A percentile compares a stretch with the other conserved stretches of the same genome.
Conservation (phyloP, 2,888 invertebrate genomes). For the Dinocampus coccinellae region DNA sequence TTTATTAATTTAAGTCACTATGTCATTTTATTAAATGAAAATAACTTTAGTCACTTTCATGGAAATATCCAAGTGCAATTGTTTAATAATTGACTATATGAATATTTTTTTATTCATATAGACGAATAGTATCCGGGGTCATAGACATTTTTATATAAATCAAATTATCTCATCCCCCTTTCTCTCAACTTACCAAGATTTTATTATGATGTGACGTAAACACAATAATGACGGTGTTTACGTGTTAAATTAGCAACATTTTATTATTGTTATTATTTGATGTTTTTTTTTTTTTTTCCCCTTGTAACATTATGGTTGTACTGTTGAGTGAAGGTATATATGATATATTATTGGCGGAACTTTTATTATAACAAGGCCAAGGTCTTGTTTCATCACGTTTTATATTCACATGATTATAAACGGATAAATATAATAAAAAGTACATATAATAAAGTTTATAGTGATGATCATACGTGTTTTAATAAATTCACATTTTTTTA, state of each 20-base stretch:
- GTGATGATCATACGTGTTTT: background rate
- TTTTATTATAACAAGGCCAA: slow-evolving; percentile 64
- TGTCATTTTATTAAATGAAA: no score
- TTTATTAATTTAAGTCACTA: no score
- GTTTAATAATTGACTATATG: no score
- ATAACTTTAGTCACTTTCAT: no score
- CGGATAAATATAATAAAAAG: no score
- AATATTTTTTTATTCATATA: no score
- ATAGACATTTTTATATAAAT: slow-evolving; percentile 40
- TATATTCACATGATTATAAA: slow-evolving; percentile 52
- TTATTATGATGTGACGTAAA: slow-evolving; percentile 60
- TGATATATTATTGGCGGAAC: slow-evolving; percentile 6
- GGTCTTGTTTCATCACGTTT: slow-evolving; percentile 64
- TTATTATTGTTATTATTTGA: no score
- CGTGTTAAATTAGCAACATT: slow-evolving; percentile 65
- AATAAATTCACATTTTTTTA: background rate
- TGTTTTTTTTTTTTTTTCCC: no score
- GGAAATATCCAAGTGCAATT: no score
- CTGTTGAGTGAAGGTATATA: no score
- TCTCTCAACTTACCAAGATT: slow-evolving; percentile 56
- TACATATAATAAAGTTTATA: background rate
- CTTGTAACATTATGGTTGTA: slow-evolving; percentile 39
- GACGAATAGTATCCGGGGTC: slow-evolving; percentile 40
- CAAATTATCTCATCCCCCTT: no score
- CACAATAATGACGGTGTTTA: slow-evolving; percentile 67